Percentiles rank a stretch among this genome's conserved stretches.
Conservation (phyloP, 2,797 vertebrate species). For the Iguana delicatissima region DNA sequence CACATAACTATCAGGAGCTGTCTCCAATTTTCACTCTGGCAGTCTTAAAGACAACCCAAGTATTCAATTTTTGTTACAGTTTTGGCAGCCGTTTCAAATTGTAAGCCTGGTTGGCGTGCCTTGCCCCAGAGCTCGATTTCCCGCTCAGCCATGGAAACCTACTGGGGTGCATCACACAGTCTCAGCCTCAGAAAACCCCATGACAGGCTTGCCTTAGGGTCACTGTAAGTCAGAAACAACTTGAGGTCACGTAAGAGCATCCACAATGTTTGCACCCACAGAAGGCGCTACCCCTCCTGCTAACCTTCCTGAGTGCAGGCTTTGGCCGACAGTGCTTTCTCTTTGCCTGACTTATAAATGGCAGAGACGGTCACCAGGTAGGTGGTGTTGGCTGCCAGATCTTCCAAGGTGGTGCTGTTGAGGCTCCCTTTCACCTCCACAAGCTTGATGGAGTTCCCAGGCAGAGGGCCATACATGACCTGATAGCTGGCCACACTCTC, state of each 20-base stretch:
- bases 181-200: too few species aligned
- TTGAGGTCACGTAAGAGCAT: too few species aligned
- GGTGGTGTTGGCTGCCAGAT: slow-evolving; percentile 87
- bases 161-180: too few species aligned
- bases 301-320: slow-evolving; percentile 91
- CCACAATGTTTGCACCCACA: too few species aligned
- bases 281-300: slow-evolving; percentile 23
- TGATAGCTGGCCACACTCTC: slow-evolving; percentile 81
- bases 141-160: too few species aligned
- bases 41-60: not conserved
- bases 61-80: not conserved
- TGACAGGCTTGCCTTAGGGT: too few species aligned
- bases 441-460: slow-evolving; percentile 78
- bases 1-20: too few species aligned
- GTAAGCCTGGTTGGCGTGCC: not conserved
- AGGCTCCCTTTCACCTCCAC: slow-evolving; percentile 79
- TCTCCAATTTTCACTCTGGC: too few species aligned
- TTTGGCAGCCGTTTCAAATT: fast-evolving
- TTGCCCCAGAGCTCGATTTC: too few species aligned
- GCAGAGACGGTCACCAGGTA: slow-evolving; percentile 93
- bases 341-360: slow-evolving; percentile 83
- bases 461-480: slow-evolving; percentile 88
- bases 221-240: too few species aligned
- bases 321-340: slow-evolving; percentile 91
- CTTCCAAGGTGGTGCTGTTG: slow-evolving; percentile 87